Conservation (phyloP, 2,888 invertebrate species). For the Archips crataeganus region DNA sequence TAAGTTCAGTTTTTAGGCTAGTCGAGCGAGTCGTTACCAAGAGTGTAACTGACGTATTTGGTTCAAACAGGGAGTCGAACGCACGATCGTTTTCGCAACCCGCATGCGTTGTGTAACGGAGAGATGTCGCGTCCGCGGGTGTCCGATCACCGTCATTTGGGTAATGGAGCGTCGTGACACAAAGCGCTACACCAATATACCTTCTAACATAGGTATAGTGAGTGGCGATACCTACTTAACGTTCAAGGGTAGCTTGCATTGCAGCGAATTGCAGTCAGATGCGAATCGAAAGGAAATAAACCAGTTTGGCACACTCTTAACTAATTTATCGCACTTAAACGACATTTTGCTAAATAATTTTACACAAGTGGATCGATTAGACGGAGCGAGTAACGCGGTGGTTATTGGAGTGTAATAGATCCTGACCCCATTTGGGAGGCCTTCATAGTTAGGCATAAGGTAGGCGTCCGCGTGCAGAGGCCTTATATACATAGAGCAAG, state of each 20-base stretch:
- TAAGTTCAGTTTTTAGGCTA: not conserved
- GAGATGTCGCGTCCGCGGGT: slow-evolving; percentile 3
- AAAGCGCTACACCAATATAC: not conserved
- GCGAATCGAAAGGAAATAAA: not conserved
- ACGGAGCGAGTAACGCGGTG: not conserved
- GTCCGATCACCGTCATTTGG: not conserved
- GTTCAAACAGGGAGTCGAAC: not conserved
- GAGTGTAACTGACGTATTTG: not conserved
- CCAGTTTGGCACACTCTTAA: not conserved
- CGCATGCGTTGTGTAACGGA: not conserved
- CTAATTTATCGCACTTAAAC: not conserved
- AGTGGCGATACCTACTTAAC: slow-evolving; percentile 8
- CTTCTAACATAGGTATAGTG: not conserved
- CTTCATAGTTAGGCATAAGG: too few relatives aligned
- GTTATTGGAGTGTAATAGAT: not conserved
- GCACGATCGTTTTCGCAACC: not conserved
- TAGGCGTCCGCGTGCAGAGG: too few relatives aligned
- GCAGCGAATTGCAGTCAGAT: not conserved
- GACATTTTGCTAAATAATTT: not conserved
- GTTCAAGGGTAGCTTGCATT: slow-evolving; percentile 4
- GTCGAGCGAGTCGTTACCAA: not conserved
- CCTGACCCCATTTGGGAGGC: not conserved
- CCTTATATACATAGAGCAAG: too few relatives aligned
- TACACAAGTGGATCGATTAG: not conserved
- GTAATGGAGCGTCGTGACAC: not conserved